Evolutionary conservation across 1,140 invertebrate species (phyloP), one percentile per base, ranked within the genome.

Genomic region (Euura saliciscinereae): DNA sequence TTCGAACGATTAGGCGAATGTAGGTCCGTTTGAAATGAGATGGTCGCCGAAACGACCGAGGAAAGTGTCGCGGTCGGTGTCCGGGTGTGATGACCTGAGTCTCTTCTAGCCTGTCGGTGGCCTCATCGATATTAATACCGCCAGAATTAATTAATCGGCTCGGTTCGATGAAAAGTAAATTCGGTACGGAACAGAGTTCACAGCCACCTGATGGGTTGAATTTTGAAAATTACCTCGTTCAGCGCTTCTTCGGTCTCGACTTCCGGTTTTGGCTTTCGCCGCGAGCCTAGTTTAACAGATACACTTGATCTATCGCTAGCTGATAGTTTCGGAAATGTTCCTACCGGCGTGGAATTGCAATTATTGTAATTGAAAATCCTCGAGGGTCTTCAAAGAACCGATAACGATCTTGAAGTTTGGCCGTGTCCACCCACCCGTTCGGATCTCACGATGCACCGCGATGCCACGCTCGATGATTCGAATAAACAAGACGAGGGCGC

Each of bases 401-500:
- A 59, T 59, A 59, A 59, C 51, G 51, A 59, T 59, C 51, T 59
- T n/a, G 51, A 59, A 3, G 51, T 4, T 59, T 0, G 51, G 51
- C 51, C 51, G 28, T 28, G 51, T 59, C 51, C 51, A 59, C 51
- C 51, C 51, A 59, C 51, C 51, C 13, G 8, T 59, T 59, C 13
- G 51, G 6, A 59, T 59, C 51, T 59, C 51, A 59, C 51, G 6
- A 59, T 59, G 8, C 51, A 5, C 2, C 51, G 51, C 51, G 51
- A n/a, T 59, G 51, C 51, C 51, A 8, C 8, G 13, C 13, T 59
- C 8, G 51, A 75, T 70, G 75, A 77, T 73, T 78, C 68, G 43
- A 71, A 78, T 78, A 78, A 78, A 75, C 75, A 75, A 77, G 71
- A 66, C 70, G 75, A 59, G 71, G 65, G 45, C 70, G 74, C 73